phyloP scores from a whole-genome alignment of 2,797 vertebrate genomes.

The Adelosebastes latens region DNA sequence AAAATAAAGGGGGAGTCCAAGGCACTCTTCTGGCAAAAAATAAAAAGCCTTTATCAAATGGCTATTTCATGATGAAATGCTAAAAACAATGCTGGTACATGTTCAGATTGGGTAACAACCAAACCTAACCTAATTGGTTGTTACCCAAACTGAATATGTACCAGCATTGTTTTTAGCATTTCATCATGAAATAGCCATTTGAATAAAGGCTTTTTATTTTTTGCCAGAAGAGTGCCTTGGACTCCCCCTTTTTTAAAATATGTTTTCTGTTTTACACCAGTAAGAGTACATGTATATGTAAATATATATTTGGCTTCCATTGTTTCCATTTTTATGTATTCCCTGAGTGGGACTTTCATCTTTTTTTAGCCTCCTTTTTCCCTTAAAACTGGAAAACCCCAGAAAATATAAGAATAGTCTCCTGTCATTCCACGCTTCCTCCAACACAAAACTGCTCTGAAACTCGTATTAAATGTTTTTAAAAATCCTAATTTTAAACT shows the following conservation, averaged over 20 bases:
- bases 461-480: neutral
- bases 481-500: neutral
- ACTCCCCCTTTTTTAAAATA: too few species aligned
- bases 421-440: neutral
- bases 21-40: too few species aligned
- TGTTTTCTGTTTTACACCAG: neutral
- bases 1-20: too few species aligned
- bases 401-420: neutral
- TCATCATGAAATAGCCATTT: too few species aligned
- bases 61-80: too few species aligned
- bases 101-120: too few species aligned
- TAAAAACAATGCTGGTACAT: too few species aligned
- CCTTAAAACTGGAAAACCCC: neutral
- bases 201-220: too few species aligned
- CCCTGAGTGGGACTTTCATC: neutral
- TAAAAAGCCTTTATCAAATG: too few species aligned
- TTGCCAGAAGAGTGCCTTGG: too few species aligned
- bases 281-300: neutral
- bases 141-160: fast-evolving
- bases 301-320: neutral
- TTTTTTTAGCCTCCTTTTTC: neutral
- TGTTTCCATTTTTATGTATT: neutral
- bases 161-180: too few species aligned
- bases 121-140: too few species aligned
- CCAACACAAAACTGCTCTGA: neutral